Percentiles rank a stretch among this genome's conserved stretches.
Evolutionary conservation across 1,140 invertebrate species (phyloP).

Genomic region (Hetaerina americana): DNA sequence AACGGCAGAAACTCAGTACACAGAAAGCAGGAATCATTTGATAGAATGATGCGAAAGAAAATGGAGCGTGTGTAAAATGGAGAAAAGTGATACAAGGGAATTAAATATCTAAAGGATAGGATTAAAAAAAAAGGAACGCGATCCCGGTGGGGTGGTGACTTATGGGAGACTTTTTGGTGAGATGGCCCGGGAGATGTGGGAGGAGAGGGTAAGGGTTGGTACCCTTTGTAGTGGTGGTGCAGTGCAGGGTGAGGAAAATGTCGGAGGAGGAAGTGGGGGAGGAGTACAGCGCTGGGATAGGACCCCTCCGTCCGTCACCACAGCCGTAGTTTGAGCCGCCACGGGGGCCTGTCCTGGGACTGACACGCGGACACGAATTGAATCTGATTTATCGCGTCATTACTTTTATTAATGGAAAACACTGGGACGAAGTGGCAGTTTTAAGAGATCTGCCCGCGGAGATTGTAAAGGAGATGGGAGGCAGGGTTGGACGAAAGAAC

Average conservation of each 20-base stretch:
- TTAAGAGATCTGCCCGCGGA: not conserved
- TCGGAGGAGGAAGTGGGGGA: not conserved
- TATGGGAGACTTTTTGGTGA: no score
- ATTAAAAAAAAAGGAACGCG: no score
- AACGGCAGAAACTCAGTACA: no score
- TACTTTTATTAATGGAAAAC: conserved; percentile 1
- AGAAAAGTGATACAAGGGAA: no score
- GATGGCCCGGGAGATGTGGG: no score
- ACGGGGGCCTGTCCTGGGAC: not conserved
- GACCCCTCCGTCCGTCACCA: not conserved
- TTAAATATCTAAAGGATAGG: no score
- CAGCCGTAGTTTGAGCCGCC: not conserved
- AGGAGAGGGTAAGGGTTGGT: no score
- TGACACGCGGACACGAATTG: not conserved
- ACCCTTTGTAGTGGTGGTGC: no score
- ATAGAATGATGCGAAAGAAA: no score
- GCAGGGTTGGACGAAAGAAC: not conserved
- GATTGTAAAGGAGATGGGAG: not conserved
- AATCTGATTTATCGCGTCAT: not conserved
- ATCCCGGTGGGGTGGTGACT: no score
- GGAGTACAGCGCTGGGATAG: not conserved
- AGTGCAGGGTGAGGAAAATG: not conserved
- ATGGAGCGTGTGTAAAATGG: no score
- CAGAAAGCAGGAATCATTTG: no score
- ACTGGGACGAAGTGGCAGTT: not conserved